Evolutionary conservation across 2,113 vertebrate species (phyloP), one percentile per base, ranked within the genome.

Genomic region (Oreotragus oreotragus): DNA sequence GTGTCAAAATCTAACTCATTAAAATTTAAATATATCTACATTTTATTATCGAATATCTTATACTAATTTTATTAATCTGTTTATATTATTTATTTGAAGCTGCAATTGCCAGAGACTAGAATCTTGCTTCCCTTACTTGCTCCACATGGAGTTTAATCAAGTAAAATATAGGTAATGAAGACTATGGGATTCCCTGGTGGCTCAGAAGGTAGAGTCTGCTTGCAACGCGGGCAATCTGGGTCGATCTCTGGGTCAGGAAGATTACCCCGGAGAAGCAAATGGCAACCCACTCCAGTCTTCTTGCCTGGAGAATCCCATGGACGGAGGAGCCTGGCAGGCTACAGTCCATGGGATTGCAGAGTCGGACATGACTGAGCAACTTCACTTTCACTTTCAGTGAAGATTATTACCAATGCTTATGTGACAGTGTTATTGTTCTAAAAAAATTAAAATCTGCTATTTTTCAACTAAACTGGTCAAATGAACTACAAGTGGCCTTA

Each of bases 111-210:
- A 92, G 62, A 73, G 16, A 85, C 62, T 70, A 95, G 39, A 95
- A 79, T 94, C 90, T 91, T 97, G 21, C 11, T 81, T 91, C 76
- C 33, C 85, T 97, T 77, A 91, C 39, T 94, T 90, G 84, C 28
- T 88, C 57, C 49, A 83, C n/a, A 90, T 9, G 88, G 39, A 83
- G 51, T 47, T 88, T 77, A 95, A 87, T 80, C 53, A 86, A 98
- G 81, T 66, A 94, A 95, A 96, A 91, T 30, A 80, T 1, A 97
- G 25, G 60, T 53, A 96, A 93, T 51, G 23, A 95, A 97, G 81
- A 87, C 66, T 90, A 73, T 73, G 66, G 66, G 66, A 73, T 39
- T 73, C 36, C 36, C n/a, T 73, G 19, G 19, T 23, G 5, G 66
- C n/a, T 39, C n/a, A 73, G 19, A 73, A 70, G 43, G 10, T 13